Evolutionary conservation across 2,113 vertebrate genomes (phyloP), one percentile per base, ranked within the genome.

Genomic region (Aegypius monachus): DNA sequence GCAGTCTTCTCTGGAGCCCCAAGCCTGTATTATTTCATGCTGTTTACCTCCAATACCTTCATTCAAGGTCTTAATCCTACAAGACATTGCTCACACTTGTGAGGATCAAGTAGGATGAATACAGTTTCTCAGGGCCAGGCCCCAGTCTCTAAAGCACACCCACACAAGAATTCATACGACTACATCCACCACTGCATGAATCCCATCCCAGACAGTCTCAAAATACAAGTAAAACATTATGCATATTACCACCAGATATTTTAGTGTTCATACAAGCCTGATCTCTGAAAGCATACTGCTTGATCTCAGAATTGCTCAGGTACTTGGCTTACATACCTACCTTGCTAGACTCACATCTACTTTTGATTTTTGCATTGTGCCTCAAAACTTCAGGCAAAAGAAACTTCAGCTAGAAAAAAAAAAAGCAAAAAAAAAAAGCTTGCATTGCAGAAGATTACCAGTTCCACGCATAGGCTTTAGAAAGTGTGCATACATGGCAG

Each of bases 401-500:
- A 70, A 8, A 16, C 40, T 70, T 52, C 16, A 47, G 17, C 7
- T 67, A 23, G 45, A 20, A 25, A 48, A 7, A 43, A 19, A 50
- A 4, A n/a, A n/a, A n/a, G n/a, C n/a, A n/a, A n/a, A n/a, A n/a
- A 19, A 48, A 45, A 48, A 48, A 7, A 31, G 11, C 2, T 22
- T 27, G 9, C 8, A 3, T n/a, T 40, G 20, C 19, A 31, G 12
- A 48, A 31, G 20, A 38, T 20, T 22, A 13, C 32, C 8, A 15
- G 6, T 62, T 22, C 47, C 29, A 13, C 0, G 1, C 2, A 7
- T 4, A 56, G 32, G 10, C 27, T 50, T 65, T 61, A 13, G 22
- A 36, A 93, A 74, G 8, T 2, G 2, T 2, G 2, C 11, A 16
- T 7, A 29, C 0, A 1, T 23, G 20, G 6, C 62, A 65, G 11